Base-by-base conservation (phyloP, 2,888 invertebrate species). In the Drosophila flavopinicola region DNA sequence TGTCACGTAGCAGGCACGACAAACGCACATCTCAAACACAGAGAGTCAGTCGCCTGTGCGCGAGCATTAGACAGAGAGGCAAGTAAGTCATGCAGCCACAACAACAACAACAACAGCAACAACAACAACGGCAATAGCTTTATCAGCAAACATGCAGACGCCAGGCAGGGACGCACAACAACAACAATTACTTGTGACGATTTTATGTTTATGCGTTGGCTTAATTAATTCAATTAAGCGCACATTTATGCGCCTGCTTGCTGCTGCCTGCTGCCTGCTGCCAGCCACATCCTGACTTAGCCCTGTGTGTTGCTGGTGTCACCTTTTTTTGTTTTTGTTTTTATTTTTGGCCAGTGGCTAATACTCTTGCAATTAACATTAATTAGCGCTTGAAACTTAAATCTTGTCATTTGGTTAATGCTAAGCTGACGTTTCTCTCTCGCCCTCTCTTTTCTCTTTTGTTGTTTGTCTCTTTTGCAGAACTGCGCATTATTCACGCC, bases 141-240 rank as follows among this genome's bases (percentile, higher is more conserved):
- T 70, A 70, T 70, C 70, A 70, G 70, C 60, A 51, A 54, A 57
- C 78, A 64, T 73, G 74, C 76, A 66, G 61, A 65, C 73, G 59
- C 48, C 82, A 80, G 75, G 29, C 79, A 59, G 57, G 57, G 58
- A 5, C 67, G 54, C 20, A 20, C 20, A 24, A 54, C 10, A 65
- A 20, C 30, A 48, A 13, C 54, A 75, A 78, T 78, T 78, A 61
- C 66, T 82, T 78, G 78, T 78, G 78, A 78, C 79, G 79, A 77
- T 82, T 79, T 79, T 79, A 79, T 79, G 78, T 75, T 79, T 79
- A 79, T 83, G 78, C 83, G 77, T 77, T 79, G 79, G 68, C 83
- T 79, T 79, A 79, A 79, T 79, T 79, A 79, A 83, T 79, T 79
- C 78, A 83, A 79, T 79, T 83, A 79, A 71, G 79, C 83, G 77